phyloP scores from a whole-genome alignment of 2,113 vertebrate genomes.

The Phyllostomus discolor region DNA sequence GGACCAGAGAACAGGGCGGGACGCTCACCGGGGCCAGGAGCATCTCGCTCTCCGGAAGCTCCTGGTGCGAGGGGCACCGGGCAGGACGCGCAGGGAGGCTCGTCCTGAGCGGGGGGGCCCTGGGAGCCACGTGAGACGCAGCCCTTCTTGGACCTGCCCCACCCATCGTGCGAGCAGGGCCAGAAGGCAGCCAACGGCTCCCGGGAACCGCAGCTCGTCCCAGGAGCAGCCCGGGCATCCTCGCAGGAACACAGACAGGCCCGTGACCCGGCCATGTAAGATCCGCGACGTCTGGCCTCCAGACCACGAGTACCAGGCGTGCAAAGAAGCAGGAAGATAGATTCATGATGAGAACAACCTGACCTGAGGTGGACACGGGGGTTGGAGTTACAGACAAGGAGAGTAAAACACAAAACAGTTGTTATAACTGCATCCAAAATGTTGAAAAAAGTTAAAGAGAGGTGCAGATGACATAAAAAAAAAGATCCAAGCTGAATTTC shows the following conservation, averaged over 20 bases:
- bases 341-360: background rate
- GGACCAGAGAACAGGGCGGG: background rate
- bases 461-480: background rate
- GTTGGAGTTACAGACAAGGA: background rate
- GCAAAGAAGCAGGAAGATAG: background rate
- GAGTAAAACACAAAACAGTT: background rate
- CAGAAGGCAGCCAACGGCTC: background rate
- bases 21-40: background rate
- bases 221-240: background rate
- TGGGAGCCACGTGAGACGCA: background rate
- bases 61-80: background rate
- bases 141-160: background rate
- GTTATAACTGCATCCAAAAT: background rate
- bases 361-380: background rate
- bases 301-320: background rate
- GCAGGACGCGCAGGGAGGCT: background rate
- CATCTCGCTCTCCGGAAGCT: background rate
- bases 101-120: background rate
- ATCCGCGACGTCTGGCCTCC: background rate
- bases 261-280: background rate
- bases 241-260: background rate
- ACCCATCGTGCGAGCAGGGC: background rate
- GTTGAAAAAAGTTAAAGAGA: background rate
- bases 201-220: background rate
- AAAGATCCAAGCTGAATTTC: background rate